Evolutionary conservation across 2,888 invertebrate species (phyloP).

Genomic region (Hypsopygia costalis): DNA sequence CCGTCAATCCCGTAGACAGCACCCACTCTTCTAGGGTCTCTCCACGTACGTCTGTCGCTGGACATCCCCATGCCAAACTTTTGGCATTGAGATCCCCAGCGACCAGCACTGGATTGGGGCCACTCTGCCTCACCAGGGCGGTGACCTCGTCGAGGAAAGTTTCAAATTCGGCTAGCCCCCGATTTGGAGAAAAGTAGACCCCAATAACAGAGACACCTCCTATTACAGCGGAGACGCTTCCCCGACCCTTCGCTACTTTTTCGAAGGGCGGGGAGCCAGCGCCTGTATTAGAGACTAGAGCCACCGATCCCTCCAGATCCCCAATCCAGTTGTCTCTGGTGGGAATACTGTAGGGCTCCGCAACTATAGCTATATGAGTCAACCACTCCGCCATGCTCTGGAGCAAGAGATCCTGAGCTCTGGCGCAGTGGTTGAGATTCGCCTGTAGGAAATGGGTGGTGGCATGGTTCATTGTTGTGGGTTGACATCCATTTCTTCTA

Average conservation of each 20-base stretch:
- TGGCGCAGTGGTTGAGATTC: slow-evolving; percentile 19
- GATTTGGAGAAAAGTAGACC: not conserved
- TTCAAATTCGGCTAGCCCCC: not conserved
- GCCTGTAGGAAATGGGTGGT: slow-evolving; percentile 7
- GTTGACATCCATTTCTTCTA: too few relatives aligned
- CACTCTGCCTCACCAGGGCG: not conserved
- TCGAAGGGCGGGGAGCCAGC: too few relatives aligned
- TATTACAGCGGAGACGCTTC: not conserved
- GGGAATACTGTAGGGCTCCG: slow-evolving; percentile 19
- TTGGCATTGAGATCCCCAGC: slow-evolving; percentile 1
- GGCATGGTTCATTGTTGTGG: too few relatives aligned
- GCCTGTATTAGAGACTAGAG: not conserved
- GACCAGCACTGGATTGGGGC: not conserved
- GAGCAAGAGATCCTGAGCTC: slow-evolving; percentile 16
- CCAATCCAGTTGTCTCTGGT: slow-evolving; percentile 10
- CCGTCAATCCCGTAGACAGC: not conserved
- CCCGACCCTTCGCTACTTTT: too few relatives aligned
- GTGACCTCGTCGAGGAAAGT: not conserved
- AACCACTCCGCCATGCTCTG: slow-evolving; percentile 18
- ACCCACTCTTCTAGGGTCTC: not conserved
- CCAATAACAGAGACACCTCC: not conserved
- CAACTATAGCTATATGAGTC: slow-evolving; percentile 14
- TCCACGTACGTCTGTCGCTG: not conserved
- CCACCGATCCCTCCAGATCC: slow-evolving; percentile 10
- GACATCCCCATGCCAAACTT: not conserved